Evolutionary conservation across 2,888 invertebrate genomes (phyloP), one percentile per base, ranked within the genome.

Genomic region (Linnaemya vulpina): DNA sequence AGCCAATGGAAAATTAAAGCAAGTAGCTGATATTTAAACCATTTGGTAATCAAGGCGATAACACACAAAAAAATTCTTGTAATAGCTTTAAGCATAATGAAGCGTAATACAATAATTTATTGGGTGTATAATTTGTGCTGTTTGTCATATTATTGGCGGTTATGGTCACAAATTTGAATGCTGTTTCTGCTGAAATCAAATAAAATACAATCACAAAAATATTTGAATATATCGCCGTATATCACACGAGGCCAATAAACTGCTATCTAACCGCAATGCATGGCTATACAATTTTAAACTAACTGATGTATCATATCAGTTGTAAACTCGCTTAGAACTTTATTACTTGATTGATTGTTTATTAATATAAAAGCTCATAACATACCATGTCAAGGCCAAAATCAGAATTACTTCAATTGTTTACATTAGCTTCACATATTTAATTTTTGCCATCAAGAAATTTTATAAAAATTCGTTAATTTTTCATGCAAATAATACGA

Each of bases 21-120:
- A 17, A 40, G 15, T 35, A 58, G 60, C 60, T 22, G 30, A 25
- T 13, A 73, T 30, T 43, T 58, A 53, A 35, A 65, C 17, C 75
- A 65, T 55, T 65, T 75, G 65, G 17, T 43, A 65, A 43, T 55
- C 43, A 30, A 65, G 30, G 30, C 25, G 51, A 40, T 58, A 53
- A 70, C 13, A 11, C 30, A 43, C 13, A 43, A 15, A 43, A 43
- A 43, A 3, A n/a, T n/a, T n/a, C 15, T 43, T 15, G 13, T 15
- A 46, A n/a, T 46, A n/a, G 46, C 46, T 5, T n/a, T 46, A 46
- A 46, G 9, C n/a, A 46, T 46, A 49, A 17, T 49, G 5, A 9
- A 15, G 8, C 17, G 8, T 49, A 9, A 1, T 17, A 49, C 7
- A 49, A 9, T 49, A 17, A 17, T 7, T 49, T 49, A 49, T 40